These are phyloP conservation scores for Hylaeus anthracinus DNA, from an alignment of 1,140 invertebrate species.

Conservation along the genomic window DNA sequence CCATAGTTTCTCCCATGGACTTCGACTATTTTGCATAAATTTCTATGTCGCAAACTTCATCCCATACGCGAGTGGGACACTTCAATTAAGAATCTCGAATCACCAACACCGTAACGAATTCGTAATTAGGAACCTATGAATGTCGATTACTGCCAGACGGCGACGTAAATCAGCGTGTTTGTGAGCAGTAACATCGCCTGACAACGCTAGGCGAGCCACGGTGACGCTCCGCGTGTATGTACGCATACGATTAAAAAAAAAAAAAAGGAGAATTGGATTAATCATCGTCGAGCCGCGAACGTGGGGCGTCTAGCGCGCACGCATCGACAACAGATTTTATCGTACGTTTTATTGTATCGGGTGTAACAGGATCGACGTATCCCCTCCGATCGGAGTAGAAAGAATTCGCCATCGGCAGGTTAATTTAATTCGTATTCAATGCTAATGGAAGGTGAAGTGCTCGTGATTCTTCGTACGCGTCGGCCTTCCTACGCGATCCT, in stretches of 20 bases:
- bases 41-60: not conserved
- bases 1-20: too few relatives aligned
- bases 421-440: slow-evolving; percentile 65
- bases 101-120: slow-evolving; percentile 22
- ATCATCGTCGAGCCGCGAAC: not conserved
- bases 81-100: slow-evolving; percentile 33
- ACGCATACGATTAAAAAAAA: slow-evolving; percentile 1
- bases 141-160: not conserved
- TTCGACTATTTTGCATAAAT: too few relatives aligned
- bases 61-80: not conserved
- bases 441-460: slow-evolving; percentile 61
- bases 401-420: slow-evolving; percentile 57
- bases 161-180: slow-evolving; percentile 45
- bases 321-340: not conserved
- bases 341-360: slow-evolving; percentile 20
- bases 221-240: not conserved
- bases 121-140: slow-evolving; percentile 40
- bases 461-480: slow-evolving; percentile 52
- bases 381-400: slow-evolving; percentile 13
- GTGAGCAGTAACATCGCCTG: slow-evolving; percentile 1
- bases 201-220: not conserved
- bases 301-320: not conserved
- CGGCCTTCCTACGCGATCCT: slow-evolving; percentile 52
- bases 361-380: slow-evolving; percentile 29
- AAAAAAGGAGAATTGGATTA: not conserved